Conservation (phyloP, 2,888 invertebrate species). For the Epinotia nisella region DNA sequence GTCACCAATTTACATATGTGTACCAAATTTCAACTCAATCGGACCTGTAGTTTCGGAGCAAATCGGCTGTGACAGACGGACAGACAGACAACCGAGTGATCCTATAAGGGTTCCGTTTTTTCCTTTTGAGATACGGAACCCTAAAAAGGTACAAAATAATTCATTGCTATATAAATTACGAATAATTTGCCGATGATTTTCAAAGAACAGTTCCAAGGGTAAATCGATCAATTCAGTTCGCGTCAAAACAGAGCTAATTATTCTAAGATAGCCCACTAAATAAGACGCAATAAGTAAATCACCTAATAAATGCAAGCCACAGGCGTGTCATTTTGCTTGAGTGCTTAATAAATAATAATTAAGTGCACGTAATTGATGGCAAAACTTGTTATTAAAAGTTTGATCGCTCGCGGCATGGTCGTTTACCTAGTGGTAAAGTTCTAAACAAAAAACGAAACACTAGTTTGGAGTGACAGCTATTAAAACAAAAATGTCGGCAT, state of each 20-base stretch:
- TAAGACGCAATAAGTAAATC: constrained; percentile 36
- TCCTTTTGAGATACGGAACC: too few species aligned
- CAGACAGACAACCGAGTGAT: too few species aligned
- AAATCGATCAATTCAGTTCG: constrained; percentile 12
- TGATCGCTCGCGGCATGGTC: constrained; percentile 50
- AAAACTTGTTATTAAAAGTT: constrained; percentile 41
- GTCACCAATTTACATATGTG: too few species aligned
- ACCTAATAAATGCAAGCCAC: constrained; percentile 34
- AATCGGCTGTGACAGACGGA: too few species aligned
- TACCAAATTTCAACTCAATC: too few species aligned
- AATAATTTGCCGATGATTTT: constrained; percentile 7
- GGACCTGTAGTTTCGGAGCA: too few species aligned
- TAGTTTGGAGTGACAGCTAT: constrained; percentile 19
- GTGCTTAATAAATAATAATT: constrained; percentile 35
- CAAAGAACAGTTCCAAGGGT: constrained; percentile 27
- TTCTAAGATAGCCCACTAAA: constrained; percentile 19
- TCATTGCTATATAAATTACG: neutral
- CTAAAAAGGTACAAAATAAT: neutral
- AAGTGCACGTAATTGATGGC: constrained; percentile 30
- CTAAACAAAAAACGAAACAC: too few species aligned
- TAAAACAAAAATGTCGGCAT: constrained; percentile 51
- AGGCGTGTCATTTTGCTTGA: constrained; percentile 34
- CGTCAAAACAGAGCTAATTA: constrained; percentile 32
- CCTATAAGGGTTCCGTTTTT: too few species aligned
- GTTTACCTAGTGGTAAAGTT: too few species aligned